Evolutionary conservation across 2,797 vertebrate species (phyloP), one percentile per base, ranked within the genome.

Genomic region (Moxostoma hubbsi): DNA sequence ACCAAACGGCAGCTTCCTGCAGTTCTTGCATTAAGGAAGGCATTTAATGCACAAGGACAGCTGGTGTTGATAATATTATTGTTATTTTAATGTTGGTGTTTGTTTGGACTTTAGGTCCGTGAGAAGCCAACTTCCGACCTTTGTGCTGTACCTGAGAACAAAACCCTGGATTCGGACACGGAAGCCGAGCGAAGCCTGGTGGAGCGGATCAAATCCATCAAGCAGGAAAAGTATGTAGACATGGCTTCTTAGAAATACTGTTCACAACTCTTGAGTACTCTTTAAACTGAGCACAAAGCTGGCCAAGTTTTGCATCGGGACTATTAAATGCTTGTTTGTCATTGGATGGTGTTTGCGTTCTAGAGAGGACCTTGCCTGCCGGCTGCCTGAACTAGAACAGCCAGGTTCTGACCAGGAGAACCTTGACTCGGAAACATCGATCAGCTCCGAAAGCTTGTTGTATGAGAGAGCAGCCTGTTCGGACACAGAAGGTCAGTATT

Each of bases 351-450:
- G 0, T 80, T n/a, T 81, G 53, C 81, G 43, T 0, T 45, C 12
- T 83, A 99, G 98, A 90, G 98, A 99, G 82, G 96, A 99, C 45
- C 94, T 99, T 77, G 96, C 96, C 0, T 98, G 95, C 71, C 94
- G 97, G 6, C 91, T 99, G 36, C 98, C 98, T 0, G 98, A 99
- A 87, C 94, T 99, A 75, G 98, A 99, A 85, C 97, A 97, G 66
- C 93, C 95, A 0, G 96, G 96, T 75, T 99, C 98, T 0, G 98
- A 99, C 5, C 97, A 98, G 90, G 98, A 99, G 85, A 99, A 97
- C 54, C 59, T 96, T 66, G 97, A 99, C 88, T 99, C 97, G 0
- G 98, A 99, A 88, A 95, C 96, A 0, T 99, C 97, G 0, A 93
- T 94, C 11, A 99, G 98, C 92, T 97, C 98, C 0, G 97, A 99